Conservation (phyloP, 2,797 vertebrate species). For the Acanthurus leucopareius region DNA sequence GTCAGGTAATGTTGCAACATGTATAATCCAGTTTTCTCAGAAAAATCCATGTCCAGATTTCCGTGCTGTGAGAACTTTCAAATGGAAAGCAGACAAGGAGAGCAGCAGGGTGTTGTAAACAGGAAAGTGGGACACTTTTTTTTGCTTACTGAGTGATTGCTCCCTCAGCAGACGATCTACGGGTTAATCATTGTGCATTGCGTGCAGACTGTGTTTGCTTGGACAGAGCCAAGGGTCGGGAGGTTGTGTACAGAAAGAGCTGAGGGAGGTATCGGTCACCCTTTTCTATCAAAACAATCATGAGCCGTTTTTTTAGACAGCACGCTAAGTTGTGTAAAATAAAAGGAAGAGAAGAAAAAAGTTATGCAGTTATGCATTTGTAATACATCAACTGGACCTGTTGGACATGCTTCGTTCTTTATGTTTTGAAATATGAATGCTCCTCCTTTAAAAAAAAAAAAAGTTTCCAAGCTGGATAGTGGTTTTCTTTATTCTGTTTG, state of each 20-base stretch:
- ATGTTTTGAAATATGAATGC: background rate
- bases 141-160: constrained; percentile 34
- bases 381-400: background rate
- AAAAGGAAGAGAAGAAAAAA: constrained; percentile 6
- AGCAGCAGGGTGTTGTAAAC: background rate
- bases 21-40: background rate
- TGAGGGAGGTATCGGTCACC: constrained; percentile 81
- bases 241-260: constrained; percentile 85
- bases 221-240: constrained; percentile 86
- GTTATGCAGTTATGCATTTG: constrained; percentile 13
- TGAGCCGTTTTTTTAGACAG: constrained; percentile 72
- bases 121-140: constrained; percentile 14
- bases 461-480: background rate
- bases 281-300: constrained; percentile 86
- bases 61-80: background rate
- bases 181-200: constrained; percentile 89
- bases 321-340: constrained; percentile 72
- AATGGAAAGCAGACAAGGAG: background rate
- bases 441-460: too few species aligned
- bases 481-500: background rate
- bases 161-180: constrained; percentile 62
- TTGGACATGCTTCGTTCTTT: background rate
- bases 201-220: constrained; percentile 91
- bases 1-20: background rate
- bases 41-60: background rate